phyloP scores from a whole-genome alignment of 2,113 vertebrate species.

The Perca flavescens region DNA sequence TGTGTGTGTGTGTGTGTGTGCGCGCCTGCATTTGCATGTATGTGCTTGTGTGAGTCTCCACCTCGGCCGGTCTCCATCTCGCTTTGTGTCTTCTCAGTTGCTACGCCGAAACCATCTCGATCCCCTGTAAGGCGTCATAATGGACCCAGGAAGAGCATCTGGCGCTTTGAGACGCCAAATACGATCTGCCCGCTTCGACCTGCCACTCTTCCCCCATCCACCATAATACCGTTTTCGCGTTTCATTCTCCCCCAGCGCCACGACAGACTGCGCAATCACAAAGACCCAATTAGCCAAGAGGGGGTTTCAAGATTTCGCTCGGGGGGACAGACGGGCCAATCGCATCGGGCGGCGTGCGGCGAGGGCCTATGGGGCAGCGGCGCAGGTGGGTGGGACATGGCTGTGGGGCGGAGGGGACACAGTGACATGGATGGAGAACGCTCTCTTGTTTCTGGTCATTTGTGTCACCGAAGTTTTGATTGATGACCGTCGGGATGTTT shows the following conservation, averaged over 20 bases:
- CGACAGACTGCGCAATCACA: constrained; percentile 88
- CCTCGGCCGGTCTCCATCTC: constrained; percentile 69
- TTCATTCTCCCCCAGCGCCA: constrained; percentile 79
- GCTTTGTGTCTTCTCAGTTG: constrained; percentile 84
- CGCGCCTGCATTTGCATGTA: constrained; percentile 51
- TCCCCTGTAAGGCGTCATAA: constrained; percentile 84
- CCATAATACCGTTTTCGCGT: constrained; percentile 80
- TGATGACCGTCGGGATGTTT: constrained; percentile 92
- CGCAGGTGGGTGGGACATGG: constrained; percentile 85
- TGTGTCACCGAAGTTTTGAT: constrained; percentile 93
- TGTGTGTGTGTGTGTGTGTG: constrained; percentile 8
- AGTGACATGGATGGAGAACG: constrained; percentile 85
- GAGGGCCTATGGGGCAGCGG: constrained; percentile 87
- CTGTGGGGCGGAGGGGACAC: constrained; percentile 82
- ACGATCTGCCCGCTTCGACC: constrained; percentile 61
- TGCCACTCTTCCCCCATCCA: constrained; percentile 77
- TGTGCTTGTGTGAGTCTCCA: constrained; percentile 38
- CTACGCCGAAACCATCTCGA: constrained; percentile 78
- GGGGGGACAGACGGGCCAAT: constrained; percentile 72
- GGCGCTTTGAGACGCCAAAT: constrained; percentile 75
- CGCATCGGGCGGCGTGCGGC: constrained; percentile 48
- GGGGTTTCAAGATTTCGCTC: constrained; percentile 71
- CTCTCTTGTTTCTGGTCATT: constrained; percentile 91
- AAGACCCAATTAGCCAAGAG: constrained; percentile 84
- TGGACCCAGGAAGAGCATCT: constrained; percentile 90